Conservation (phyloP, 1,140 invertebrate species). For the Macrosteles quadrilineatus region DNA sequence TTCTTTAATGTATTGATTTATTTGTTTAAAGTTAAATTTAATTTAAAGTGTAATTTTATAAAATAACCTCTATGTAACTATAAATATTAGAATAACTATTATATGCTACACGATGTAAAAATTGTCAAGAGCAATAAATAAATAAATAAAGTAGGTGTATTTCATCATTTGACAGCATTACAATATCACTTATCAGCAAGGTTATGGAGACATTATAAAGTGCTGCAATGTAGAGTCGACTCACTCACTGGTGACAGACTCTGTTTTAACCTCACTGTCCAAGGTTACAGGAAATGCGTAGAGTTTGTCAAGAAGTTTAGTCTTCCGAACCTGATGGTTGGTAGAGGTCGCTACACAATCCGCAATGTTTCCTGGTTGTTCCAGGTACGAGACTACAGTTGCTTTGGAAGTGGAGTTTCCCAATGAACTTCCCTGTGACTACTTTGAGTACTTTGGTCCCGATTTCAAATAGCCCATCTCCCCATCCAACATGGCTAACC, state of each 20-base stretch:
- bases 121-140: no score
- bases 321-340: slow-evolving; percentile 93
- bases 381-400: slow-evolving; percentile 98
- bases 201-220: slow-evolving; percentile 97
- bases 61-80: no score
- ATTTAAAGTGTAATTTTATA: no score
- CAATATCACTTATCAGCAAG: no score
- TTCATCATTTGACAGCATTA: no score
- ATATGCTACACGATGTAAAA: no score
- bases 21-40: no score
- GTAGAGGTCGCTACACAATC: slow-evolving; percentile 97
- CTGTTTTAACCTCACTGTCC: slow-evolving; percentile 97
- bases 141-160: no score
- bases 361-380: slow-evolving; percentile 97
- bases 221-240: slow-evolving; percentile 98
- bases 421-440: slow-evolving; percentile 98
- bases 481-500: slow-evolving; percentile 99
- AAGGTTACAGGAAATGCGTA: slow-evolving; percentile 97
- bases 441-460: slow-evolving; percentile 99
- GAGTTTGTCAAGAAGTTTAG: slow-evolving; percentile 97
- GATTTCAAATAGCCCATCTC: slow-evolving; percentile 99
- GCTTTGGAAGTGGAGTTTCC: slow-evolving; percentile 94
- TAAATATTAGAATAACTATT: no score
- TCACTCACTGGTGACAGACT: slow-evolving; percentile 95
- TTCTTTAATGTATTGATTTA: no score